These are phyloP conservation scores for Caenorhabditis parvicauda DNA, from an alignment of 2,888 invertebrate genomes.

Conservation along the genomic window DNA sequence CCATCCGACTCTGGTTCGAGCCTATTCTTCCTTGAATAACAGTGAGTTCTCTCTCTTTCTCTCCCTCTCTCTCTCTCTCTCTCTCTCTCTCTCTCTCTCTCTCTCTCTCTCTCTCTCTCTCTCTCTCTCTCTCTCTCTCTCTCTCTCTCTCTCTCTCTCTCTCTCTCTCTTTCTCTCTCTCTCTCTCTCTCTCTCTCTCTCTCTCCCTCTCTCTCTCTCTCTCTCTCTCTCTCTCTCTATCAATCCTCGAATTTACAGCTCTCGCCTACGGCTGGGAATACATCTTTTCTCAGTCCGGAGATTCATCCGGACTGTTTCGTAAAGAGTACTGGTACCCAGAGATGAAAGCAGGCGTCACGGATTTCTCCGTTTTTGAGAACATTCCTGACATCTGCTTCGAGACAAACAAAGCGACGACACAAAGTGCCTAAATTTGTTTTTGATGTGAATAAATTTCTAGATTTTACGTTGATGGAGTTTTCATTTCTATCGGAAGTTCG, in stretches of 20 bases:
- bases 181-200: background rate
- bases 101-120: no score
- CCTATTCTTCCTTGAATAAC: conserved; percentile 11
- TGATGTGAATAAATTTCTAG: no score
- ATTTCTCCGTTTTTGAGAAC: conserved; percentile 18
- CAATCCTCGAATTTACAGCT: conserved; percentile 2
- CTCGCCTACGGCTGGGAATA: conserved; percentile 28
- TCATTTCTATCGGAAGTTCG: no score
- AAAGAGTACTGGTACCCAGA: conserved; percentile 28
- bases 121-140: no score
- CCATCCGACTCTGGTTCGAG: conserved; percentile 20
- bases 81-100: no score
- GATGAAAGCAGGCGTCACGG: conserved; percentile 18
- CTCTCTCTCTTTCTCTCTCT: background rate
- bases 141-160: background rate
- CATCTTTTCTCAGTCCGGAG: conserved; percentile 13
- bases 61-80: no score
- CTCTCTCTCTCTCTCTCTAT: background rate
- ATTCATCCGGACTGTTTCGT: conserved; percentile 16
- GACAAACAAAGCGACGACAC: no score
- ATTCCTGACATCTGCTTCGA: conserved; percentile 17
- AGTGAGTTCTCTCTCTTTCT: background rate
- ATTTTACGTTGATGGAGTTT: no score
- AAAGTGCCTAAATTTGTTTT: no score
- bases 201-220: background rate